These are phyloP conservation scores for Portunus trituberculatus DNA, from an alignment of 1,140 invertebrate species.

Conservation along the genomic window DNA sequence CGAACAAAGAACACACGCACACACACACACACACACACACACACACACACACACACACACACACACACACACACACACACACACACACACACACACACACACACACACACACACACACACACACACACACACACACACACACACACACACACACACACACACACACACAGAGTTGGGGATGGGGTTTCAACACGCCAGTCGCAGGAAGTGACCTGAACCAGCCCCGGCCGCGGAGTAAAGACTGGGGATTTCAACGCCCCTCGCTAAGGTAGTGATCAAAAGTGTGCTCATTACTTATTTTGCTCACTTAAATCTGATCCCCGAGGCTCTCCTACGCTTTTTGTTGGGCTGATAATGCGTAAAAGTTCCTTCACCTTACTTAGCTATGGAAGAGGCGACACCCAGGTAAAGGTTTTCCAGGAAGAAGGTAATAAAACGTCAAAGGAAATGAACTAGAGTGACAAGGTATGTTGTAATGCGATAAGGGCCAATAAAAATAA, in stretches of 20 bases:
- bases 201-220: background rate
- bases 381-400: too few relatives aligned
- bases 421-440: too few relatives aligned
- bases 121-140: slow-evolving; percentile 25
- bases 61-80: too few relatives aligned
- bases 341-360: background rate
- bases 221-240: background rate
- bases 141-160: slow-evolving; percentile 24
- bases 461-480: too few relatives aligned
- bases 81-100: slow-evolving; percentile 7
- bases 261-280: slow-evolving; percentile 12
- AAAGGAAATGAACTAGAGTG: too few relatives aligned
- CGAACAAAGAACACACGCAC: too few relatives aligned
- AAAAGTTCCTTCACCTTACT: background rate
- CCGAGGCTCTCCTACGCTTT: background rate
- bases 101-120: slow-evolving; percentile 47
- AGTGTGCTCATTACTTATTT: background rate
- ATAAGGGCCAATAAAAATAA: too few relatives aligned
- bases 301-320: background rate
- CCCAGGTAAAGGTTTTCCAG: too few relatives aligned
- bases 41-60: too few relatives aligned
- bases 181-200: background rate
- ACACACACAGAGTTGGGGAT: background rate
- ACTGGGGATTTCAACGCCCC: background rate
- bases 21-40: too few relatives aligned